Evolutionary conservation across 2,888 invertebrate genomes (phyloP).

Genomic region (Thymelicus acteon): DNA sequence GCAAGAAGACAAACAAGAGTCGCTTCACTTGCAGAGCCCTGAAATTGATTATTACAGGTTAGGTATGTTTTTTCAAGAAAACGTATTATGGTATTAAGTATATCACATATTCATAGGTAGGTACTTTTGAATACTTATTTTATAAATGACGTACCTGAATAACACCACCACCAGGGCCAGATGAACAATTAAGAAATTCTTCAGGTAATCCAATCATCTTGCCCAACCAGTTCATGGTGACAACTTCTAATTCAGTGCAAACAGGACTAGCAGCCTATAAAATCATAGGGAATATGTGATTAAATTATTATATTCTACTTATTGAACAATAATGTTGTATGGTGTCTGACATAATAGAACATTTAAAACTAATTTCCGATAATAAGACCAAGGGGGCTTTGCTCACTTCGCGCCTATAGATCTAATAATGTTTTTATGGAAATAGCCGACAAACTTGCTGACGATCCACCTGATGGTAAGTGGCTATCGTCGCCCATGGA

Average conservation of each 20-base stretch:
- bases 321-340: no score
- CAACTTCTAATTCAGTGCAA: slow-evolving; percentile 96
- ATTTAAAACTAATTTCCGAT: no score
- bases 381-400: no score
- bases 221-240: slow-evolving; percentile 97
- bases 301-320: no score
- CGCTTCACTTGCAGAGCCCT: slow-evolving; percentile 96
- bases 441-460: no score
- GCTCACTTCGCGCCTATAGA: no score
- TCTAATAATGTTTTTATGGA: no score
- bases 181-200: slow-evolving; percentile 90
- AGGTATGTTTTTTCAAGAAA: background rate
- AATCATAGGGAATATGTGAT: slow-evolving; percentile 15
- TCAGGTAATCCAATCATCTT: slow-evolving; percentile 93
- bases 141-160: slow-evolving; percentile 86
- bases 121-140: no score
- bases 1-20: slow-evolving; percentile 92
- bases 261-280: slow-evolving; percentile 91
- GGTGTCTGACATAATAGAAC: no score
- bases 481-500: no score
- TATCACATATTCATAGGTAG: background rate
- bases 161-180: slow-evolving; percentile 93
- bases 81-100: no score
- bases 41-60: slow-evolving; percentile 43
- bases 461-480: no score